Percentiles rank a stretch among this genome's conserved stretches.
phyloP scores from a whole-genome alignment of 2,888 invertebrate genomes.

The Fissipunctia ypsillon region DNA sequence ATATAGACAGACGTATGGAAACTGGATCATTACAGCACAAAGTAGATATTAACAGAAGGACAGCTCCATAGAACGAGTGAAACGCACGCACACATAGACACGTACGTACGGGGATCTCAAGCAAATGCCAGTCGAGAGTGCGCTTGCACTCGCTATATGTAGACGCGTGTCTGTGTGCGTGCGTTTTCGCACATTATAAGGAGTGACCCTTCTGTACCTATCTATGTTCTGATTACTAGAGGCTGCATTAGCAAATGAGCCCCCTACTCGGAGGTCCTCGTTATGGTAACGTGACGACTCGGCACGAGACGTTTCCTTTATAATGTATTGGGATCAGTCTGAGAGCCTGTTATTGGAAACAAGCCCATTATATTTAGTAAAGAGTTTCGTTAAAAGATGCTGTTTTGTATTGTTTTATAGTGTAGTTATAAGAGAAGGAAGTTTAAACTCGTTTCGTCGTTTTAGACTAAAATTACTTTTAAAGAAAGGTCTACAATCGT shows the following conservation, averaged over 20 bases:
- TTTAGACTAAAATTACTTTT: not conserved
- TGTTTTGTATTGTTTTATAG: not conserved
- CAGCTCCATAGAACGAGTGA: not conserved
- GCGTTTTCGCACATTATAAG: not conserved
- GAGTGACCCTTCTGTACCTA: not conserved
- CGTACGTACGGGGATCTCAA: not conserved
- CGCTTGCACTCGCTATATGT: not conserved
- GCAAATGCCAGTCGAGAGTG: not conserved
- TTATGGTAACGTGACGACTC: slow-evolving; percentile 38
- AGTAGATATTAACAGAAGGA: not conserved
- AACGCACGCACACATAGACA: no score
- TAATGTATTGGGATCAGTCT: slow-evolving; percentile 23
- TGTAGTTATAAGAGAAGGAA: not conserved
- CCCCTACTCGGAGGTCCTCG: not conserved
- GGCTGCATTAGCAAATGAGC: slow-evolving; percentile 73
- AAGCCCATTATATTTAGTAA: slow-evolving; percentile 7
- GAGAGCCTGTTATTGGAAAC: slow-evolving; percentile 27
- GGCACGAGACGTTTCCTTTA: slow-evolving; percentile 1
- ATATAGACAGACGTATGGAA: slow-evolving; percentile 12
- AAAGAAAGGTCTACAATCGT: not conserved
- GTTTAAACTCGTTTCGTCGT: not conserved
- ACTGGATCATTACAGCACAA: slow-evolving; percentile 20
- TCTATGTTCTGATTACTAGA: not conserved
- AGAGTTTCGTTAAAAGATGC: not conserved
- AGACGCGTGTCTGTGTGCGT: not conserved